Conservation (phyloP, 2,797 vertebrate genomes). For the Dryobates pubescens region DNA sequence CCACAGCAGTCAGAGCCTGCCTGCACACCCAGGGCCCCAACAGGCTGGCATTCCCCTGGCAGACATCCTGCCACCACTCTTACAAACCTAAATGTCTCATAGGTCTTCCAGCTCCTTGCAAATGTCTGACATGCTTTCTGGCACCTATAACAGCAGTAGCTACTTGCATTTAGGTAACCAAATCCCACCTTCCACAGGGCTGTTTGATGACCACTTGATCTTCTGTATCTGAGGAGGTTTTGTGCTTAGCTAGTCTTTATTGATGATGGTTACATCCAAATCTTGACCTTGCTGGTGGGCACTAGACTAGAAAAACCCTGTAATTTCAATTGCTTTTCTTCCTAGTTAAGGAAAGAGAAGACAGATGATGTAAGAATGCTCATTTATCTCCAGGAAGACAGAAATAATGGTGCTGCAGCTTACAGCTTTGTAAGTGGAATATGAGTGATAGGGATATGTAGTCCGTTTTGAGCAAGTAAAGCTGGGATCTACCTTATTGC, state of each 20-base stretch:
- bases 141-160: not conserved
- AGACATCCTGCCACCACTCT: not conserved
- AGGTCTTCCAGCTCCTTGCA: fast-evolving
- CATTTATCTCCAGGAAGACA: constrained; percentile 39
- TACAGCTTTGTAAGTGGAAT: constrained; percentile 30
- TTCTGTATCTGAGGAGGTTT: not conserved
- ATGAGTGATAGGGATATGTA: constrained; percentile 5
- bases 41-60: not conserved
- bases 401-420: constrained; percentile 14
- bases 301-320: not conserved
- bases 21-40: not conserved
- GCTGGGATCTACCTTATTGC: not conserved
- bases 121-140: not conserved
- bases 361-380: constrained; percentile 1
- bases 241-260: not conserved
- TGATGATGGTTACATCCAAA: not conserved
- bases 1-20: not conserved
- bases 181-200: not conserved
- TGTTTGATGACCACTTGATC: not conserved
- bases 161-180: not conserved
- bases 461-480: constrained; percentile 25
- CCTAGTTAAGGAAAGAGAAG: constrained; percentile 9
- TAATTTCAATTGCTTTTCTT: not conserved
- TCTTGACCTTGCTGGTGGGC: not conserved
- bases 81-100: not conserved